Base-by-base conservation (phyloP, 1,140 invertebrate genomes). In the Zaprionus kolodkinae region DNA sequence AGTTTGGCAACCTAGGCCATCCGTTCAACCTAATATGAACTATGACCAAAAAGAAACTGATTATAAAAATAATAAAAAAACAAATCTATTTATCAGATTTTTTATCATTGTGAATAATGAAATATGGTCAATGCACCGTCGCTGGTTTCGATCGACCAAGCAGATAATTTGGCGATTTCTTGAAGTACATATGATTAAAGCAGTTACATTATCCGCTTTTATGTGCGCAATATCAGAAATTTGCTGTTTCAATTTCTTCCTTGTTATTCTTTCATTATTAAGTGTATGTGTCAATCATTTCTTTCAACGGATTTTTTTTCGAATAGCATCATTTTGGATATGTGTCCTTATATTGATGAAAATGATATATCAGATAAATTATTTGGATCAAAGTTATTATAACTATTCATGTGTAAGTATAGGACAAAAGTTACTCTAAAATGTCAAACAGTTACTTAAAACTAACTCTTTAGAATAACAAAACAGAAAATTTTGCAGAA, bases 291-390 rank as follows among this genome's bases (percentile, higher is more conserved):
- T 96, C 43, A 94, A 94, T 57, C 94, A 94, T 10, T 93, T 93
- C 11, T 93, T 96, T 17, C 95, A 97, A 86, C 93, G 95, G 5
- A 92, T 96, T 40, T 94, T 97, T n/a, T 95, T 96, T 48, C 96
- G 98, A 43, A 87, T 96, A 0, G 96, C 96, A 79, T 96, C 97
- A 6, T 93, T 97, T 27, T 94, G 96, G 70, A 95, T 97, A 6
- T 96, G 96, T 12, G 70, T 97, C 1, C 94, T 99, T 13, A 94
- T 99, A 64, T 94, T 99, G 43, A 94, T 95, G 2, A 97, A 98
- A 93, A 99, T 99, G 98, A 95, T 99, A 9, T 99, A 98, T 93
- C 98, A 99, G 93, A 97, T 99, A 56, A 94, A 97, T 54, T 97
- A 98, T 82, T 96, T 99, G 62, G 93, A 96, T 72, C 95, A 96